Evolutionary conservation across 2,888 invertebrate genomes (phyloP).

Genomic region (Heliothis peltigera): DNA sequence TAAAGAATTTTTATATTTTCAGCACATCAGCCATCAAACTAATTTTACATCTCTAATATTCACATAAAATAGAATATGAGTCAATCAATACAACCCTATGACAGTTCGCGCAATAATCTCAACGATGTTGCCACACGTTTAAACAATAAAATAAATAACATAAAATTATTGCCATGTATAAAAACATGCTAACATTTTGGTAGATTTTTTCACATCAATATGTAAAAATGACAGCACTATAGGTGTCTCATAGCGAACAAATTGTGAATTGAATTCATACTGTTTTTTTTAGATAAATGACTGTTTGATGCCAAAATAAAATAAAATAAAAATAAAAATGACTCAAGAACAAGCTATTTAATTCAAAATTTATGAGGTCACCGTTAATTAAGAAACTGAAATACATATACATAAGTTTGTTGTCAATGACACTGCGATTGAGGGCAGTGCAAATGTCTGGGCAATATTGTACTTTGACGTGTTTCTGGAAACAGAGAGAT

Average conservation of each 20-base stretch:
- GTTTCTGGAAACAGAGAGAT: conserved; percentile 9
- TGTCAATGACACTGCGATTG: conserved; percentile 40
- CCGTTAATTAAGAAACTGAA: conserved; percentile 52
- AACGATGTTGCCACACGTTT: conserved; percentile 27
- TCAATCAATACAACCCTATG: conserved; percentile 28
- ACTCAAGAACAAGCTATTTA: conserved; percentile 50
- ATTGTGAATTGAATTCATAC: no score
- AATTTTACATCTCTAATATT: background rate
- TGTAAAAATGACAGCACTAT: no score
- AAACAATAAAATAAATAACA: conserved; percentile 34
- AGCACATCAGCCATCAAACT: background rate
- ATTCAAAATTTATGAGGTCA: conserved; percentile 54
- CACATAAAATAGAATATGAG: conserved; percentile 3
- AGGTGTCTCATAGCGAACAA: no score
- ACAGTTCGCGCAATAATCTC: background rate
- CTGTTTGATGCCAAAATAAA: no score
- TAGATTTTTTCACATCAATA: conserved; percentile 40
- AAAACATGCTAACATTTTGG: conserved; percentile 30
- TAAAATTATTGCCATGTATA: conserved; percentile 26
- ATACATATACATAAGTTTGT: conserved; percentile 41
- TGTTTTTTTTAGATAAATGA: no score
- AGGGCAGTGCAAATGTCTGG: conserved; percentile 40
- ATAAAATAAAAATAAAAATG: no score
- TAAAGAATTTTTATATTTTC: conserved; percentile 1
- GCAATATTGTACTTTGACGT: conserved; percentile 20